A percentile compares a stretch with the other conserved stretches of the same genome.
These are phyloP conservation scores for Hydractinia symbiolongicarpus DNA, from an alignment of 30 jellyfish, hydroid and myxozoan species.

Conservation along the genomic window DNA sequence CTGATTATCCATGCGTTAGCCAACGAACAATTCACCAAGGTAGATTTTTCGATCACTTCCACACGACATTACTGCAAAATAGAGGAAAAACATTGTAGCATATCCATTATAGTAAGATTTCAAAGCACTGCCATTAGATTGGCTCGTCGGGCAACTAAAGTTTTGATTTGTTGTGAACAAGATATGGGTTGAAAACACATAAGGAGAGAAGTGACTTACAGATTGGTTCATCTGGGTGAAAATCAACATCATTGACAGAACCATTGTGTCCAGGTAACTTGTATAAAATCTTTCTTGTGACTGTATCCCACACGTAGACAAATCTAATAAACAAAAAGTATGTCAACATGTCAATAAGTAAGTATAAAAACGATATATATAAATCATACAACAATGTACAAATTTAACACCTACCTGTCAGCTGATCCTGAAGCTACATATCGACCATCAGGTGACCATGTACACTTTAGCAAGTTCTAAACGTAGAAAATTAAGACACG, in stretches of 20 bases:
- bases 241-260: conserved; percentile 93
- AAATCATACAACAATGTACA: too few relatives aligned
- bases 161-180: too few relatives aligned
- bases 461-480: conserved; percentile 84
- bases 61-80: conserved; percentile 52
- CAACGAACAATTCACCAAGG: conserved; percentile 66
- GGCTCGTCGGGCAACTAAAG: too few relatives aligned
- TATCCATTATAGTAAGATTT: too few relatives aligned
- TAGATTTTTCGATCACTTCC: conserved; percentile 79
- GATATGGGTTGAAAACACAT: too few relatives aligned
- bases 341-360: not conserved
- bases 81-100: not conserved
- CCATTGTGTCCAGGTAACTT: conserved; percentile 95
- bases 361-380: too few relatives aligned
- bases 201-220: conserved; percentile 42
- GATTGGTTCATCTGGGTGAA: conserved; percentile 90
- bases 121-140: too few relatives aligned
- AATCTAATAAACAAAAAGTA: conserved; percentile 30
- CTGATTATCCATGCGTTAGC: not conserved
- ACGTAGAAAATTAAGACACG: not conserved
- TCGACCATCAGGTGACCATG: conserved; percentile 95
- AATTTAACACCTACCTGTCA: conserved; percentile 44
- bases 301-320: conserved; percentile 95
- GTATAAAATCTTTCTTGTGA: conserved; percentile 65
- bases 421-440: conserved; percentile 83